A percentile compares a stretch with the other conserved stretches of the same genome.
phyloP scores from a whole-genome alignment of 2,888 invertebrate species.

The Phorcus lineatus region DNA sequence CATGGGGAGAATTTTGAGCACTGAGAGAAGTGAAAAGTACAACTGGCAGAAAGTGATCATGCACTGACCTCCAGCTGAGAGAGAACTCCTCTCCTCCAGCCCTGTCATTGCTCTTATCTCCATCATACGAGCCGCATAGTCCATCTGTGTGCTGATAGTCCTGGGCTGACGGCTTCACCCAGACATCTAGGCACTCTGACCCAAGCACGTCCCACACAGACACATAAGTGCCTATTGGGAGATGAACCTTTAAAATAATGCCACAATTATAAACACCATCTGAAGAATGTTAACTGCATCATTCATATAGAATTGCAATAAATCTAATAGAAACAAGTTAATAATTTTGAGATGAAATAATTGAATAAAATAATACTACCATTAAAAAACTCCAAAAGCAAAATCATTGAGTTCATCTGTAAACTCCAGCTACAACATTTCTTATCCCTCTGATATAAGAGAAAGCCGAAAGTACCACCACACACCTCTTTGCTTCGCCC shows the following conservation, averaged over 20 bases:
- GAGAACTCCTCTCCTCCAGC: conserved; percentile 42
- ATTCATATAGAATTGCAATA: neutral
- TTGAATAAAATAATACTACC: no score
- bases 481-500: conserved; percentile 43
- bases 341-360: no score
- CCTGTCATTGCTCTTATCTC: conserved; percentile 53
- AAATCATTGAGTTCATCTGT: no score
- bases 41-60: neutral
- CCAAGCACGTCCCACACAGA: conserved; percentile 32
- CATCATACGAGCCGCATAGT: conserved; percentile 68
- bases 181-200: conserved; percentile 46
- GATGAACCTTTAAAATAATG: conserved; percentile 31
- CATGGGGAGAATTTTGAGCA: neutral
- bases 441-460: no score
- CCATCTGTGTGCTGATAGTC: conserved; percentile 46
- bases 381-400: no score
- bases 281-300: neutral
- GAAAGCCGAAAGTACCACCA: neutral
- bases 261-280: neutral
- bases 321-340: neutral
- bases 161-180: conserved; percentile 44
- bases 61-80: conserved; percentile 51
- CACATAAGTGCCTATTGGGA: conserved; percentile 44
- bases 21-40: neutral
- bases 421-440: no score